Evolutionary conservation across 2,797 vertebrate species (phyloP), one percentile per base, ranked within the genome.

Genomic region (Craterocephalus amniculus): DNA sequence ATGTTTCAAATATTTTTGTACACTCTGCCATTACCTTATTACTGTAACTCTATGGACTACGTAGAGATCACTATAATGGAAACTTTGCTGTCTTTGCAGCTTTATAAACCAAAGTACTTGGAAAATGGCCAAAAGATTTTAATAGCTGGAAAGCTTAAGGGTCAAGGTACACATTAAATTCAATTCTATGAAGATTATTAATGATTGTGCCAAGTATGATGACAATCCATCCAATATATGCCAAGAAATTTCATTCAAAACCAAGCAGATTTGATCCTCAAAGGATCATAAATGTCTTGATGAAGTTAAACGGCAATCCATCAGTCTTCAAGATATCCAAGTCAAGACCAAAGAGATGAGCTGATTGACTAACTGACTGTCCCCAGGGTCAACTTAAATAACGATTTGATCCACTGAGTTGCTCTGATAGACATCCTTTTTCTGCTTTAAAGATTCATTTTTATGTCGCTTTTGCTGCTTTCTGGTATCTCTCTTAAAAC

Each of bases 401-500:
- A 58, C 2, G 6, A 4, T 67, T 61, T 24, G 4, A 58, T 22
- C 48, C 12, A 26, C n/a, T 11, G 7, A 13, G 14, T 36, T 62
- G 45, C 60, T 43, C 49, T 52, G 14, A 52, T 52, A 13, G 14
- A 11, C 24, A 7, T 52, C 11, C 49, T 52, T 12, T 27, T 13
- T 32, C 26, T 26, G 35, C 49, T 62, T 13, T 0, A 56, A 62
- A 62, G 22, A 12, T 40, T 55, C 24, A 51, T 54, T 61, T 32
- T 60, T 20, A 67, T 36, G 24, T 24, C 6, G 4, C 5, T 64
- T 1, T 8, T 52, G 43, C 24, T 58, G 5, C 24, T 6, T 26
- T 45, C 24, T 54, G 56, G 63, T 70, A 58, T 78, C 59, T 69
- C 55, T 71, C 40, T 70, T 34, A 36, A 64, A 73, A 55, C 20